These are phyloP conservation scores for Rambutsinella grinnellia DNA, from an alignment of 2,888 invertebrate species.

Conservation along the genomic window DNA sequence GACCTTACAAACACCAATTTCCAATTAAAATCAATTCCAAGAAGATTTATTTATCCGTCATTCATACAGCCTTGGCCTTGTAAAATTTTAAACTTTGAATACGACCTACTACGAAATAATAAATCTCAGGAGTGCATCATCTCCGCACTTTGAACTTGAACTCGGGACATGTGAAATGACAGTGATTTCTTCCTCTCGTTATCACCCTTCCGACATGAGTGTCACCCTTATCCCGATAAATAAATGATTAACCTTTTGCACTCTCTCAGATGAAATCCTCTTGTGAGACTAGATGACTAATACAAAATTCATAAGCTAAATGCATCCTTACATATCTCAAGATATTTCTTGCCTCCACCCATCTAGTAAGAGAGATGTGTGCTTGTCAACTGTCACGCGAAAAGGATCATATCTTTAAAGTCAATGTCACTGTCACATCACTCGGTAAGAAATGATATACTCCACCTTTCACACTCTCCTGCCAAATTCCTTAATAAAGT, in stretches of 20 bases:
- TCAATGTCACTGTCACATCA: constrained; percentile 23
- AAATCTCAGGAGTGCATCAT: too few species aligned
- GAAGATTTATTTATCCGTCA: too few species aligned
- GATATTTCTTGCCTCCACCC: too few species aligned
- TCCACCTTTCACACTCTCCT: not conserved
- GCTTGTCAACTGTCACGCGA: constrained; percentile 23
- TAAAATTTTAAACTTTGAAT: too few species aligned
- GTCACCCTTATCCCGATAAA: not conserved
- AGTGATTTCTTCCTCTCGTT: not conserved
- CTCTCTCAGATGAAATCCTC: not conserved
- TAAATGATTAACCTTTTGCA: constrained; percentile 30
- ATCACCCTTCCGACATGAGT: not conserved
- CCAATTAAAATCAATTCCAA: too few species aligned
- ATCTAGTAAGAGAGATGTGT: too few species aligned
- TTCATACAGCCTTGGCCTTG: too few species aligned
- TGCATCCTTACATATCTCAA: not conserved
- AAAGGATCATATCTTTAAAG: not conserved
- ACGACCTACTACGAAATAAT: too few species aligned
- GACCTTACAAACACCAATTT: too few species aligned
- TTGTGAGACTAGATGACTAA: not conserved
- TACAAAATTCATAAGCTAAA: constrained; percentile 4
- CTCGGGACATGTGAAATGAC: not conserved
- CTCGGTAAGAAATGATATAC: not conserved
- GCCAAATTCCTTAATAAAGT: too few species aligned
- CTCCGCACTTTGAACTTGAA: not conserved